Percentiles rank a stretch among this genome's conserved stretches.
Conservation (phyloP, 2,797 vertebrate species). For the Sebastes kiyomatsui region DNA sequence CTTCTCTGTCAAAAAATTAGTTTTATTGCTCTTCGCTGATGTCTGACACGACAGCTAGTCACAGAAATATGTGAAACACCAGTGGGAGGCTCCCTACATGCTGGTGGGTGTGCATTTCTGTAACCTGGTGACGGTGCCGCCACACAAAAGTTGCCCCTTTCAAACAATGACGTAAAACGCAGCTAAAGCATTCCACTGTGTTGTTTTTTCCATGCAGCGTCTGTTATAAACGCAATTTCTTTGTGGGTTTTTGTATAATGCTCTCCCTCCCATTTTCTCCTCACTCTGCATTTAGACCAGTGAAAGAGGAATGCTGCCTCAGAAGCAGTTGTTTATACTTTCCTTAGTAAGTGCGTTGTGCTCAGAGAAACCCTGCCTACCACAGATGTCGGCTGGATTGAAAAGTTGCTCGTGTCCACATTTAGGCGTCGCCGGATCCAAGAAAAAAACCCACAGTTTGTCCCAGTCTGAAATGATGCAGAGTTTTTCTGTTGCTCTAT, state of each 20-base stretch:
- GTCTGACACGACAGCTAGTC: constrained; percentile 8
- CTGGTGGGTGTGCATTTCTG: constrained; percentile 13
- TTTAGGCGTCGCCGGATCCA: constrained; percentile 48
- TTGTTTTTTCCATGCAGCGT: constrained; percentile 35
- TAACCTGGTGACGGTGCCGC: constrained; percentile 48
- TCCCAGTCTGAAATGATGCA: constrained; percentile 48
- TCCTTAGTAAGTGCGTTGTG: constrained; percentile 55
- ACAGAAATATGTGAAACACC: constrained; percentile 9
- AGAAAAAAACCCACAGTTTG: constrained; percentile 49
- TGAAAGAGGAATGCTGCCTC: constrained; percentile 43
- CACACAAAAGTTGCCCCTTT: constrained; percentile 48
- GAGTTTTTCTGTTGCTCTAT: constrained; percentile 17
- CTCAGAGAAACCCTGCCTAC: constrained; percentile 54
- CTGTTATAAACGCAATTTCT: constrained; percentile 25
- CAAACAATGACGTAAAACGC: constrained; percentile 48
- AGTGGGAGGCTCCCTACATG: constrained; percentile 8
- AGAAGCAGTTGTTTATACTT: constrained; percentile 70
- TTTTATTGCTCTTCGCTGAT: background rate
- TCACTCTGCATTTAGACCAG: constrained; percentile 53
- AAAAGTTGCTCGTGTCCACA: constrained; percentile 57
- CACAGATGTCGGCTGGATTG: constrained; percentile 51
- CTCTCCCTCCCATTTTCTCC: constrained; percentile 20
- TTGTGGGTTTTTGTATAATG: constrained; percentile 35
- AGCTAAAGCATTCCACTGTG: constrained; percentile 43
- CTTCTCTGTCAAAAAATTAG: constrained; percentile 16